phyloP scores from a whole-genome alignment of 2,888 invertebrate species.

The Zaprionus bogoriensis region DNA sequence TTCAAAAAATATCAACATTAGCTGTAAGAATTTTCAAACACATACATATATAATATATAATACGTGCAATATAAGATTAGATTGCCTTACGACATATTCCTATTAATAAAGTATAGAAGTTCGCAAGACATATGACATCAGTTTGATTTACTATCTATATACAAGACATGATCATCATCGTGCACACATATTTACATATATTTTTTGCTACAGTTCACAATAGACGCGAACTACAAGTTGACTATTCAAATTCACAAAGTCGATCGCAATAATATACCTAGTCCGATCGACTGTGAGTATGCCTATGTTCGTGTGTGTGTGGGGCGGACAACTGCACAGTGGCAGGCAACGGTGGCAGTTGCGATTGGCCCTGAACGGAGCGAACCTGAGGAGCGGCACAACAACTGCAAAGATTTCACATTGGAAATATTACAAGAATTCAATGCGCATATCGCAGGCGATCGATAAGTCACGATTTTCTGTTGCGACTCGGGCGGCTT shows the following conservation, averaged over 20 bases:
- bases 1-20: too few relatives aligned
- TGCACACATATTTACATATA: too few relatives aligned
- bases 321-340: conserved; percentile 70
- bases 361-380: conserved; percentile 62
- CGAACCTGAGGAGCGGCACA: conserved; percentile 28
- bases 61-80: too few relatives aligned
- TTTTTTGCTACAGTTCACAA: neutral
- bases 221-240: neutral
- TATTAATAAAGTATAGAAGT: too few relatives aligned
- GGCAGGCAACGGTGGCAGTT: conserved; percentile 63
- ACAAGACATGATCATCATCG: too few relatives aligned
- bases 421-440: conserved; percentile 82
- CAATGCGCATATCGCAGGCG: conserved; percentile 82
- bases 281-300: neutral
- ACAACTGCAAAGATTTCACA: conserved; percentile 5
- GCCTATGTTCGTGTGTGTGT: conserved; percentile 24
- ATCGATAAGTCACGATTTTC: conserved; percentile 83
- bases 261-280: neutral
- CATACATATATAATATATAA: too few relatives aligned
- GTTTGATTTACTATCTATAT: too few relatives aligned
- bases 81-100: too few relatives aligned
- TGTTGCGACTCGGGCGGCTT: conserved; percentile 44
- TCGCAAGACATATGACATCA: too few relatives aligned
- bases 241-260: neutral
- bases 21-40: too few relatives aligned